Evolutionary conservation across 2,797 vertebrate species (phyloP), one percentile per base, ranked within the genome.

Genomic region (Orestias chungarensis): DNA sequence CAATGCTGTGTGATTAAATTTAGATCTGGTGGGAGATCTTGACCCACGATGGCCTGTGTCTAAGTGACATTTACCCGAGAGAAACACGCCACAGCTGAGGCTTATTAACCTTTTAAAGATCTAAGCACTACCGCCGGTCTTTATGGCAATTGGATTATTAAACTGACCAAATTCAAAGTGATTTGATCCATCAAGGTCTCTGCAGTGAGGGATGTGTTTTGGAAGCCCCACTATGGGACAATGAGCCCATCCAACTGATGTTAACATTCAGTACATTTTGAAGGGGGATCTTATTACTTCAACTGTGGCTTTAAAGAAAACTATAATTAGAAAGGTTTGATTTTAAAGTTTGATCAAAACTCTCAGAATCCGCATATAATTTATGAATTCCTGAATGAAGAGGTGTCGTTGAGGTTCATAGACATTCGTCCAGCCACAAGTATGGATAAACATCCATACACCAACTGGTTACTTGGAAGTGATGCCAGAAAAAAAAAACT

Each of bases 21-120:
- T 95, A 94, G 93, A 95, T 95, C 93, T 93, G 93, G 92, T 89
- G 92, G 93, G 94, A 94, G 93, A 95, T 94, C 93, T 93, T 94
- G 95, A 95, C 94, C 94, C 89, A 78, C 67, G 83, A 82, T 90
- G 93, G 88, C 94, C 92, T 87, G 88, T 91, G 87, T 95, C 94
- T 94, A 95, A 95, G 93, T 95, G 95, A 95, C 94, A 95, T 95
- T 95, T 95, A 94, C 92, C 92, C 91, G 90, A 84, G 93, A 95
- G 93, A 93, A 93, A 93, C 91, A 91, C 89, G 89, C 90, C 89
- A 85, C 94, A 93, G 93, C 93, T 91, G 92, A 93, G 91, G 89
- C 93, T 94, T 94, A 93, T 95, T 95, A 95, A 95, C 94, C 94
- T 94, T 93, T 93, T 90, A 93, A 93, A 91, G 93, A 94, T 93